Base-by-base conservation (phyloP, 2,113 vertebrate genomes). In the Suncus etruscus region DNA sequence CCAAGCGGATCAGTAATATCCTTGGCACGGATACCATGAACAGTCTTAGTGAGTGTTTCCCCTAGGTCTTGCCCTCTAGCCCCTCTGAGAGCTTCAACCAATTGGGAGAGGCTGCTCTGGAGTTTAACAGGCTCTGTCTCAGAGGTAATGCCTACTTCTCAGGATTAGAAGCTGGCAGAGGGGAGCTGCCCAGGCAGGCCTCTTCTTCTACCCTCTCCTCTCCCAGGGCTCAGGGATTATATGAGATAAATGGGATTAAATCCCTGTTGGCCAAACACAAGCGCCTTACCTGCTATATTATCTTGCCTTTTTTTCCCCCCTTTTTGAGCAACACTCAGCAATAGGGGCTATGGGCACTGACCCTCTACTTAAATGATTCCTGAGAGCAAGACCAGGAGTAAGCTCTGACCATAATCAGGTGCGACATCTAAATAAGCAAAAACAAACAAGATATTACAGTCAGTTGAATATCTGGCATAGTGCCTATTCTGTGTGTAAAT, bases 1-100 rank as follows among this genome's bases (percentile, higher is more conserved):
- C 97, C 11, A 98, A 96, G 85, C 97, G 98, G 69, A 95, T 98
- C 90, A 98, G 92, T 91, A 97, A 97, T 79, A 97, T 99, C 92
- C 98, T 99, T n/a, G 97, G 96, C 12, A 79, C 82, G 0, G 97
- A 98, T 4, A 77, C 96, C 0, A 68, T 90, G 63, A 97, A 97
- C 96, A 98, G 92, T 91, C 96, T 97, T 27, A 83, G 97, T 97
- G 95, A 96, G 94, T 61, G 1, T 9, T 66, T 77, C 0, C 6
- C 25, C 45, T 0, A 0, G 45, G 18, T 15, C n/a, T 2, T 0
- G 27, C 11, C 61, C 61, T 61, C 61, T 47, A 1, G 20, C 16
- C 24, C 48, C 66, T 70, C 72, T 0, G 3, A 54, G 50, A 2
- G 16, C 24, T 24, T 8, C 50, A 4, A 8, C 51, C 32, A 8